Conservation (phyloP, 2,888 invertebrate species). For the Lissocephala sabroskyi region DNA sequence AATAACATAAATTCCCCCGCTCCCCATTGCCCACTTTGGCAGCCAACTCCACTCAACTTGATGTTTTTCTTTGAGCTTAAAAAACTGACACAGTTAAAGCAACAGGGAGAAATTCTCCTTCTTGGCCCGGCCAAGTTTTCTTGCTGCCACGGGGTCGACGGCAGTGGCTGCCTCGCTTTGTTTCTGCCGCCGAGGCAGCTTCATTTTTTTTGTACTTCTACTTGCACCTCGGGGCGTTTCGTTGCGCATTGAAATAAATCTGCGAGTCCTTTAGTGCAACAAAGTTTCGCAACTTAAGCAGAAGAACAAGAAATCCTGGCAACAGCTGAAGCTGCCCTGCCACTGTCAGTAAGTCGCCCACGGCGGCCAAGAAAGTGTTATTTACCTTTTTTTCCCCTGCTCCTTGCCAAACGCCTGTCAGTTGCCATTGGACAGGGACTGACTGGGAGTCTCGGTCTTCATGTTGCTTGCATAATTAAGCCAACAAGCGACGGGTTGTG, state of each 20-base stretch:
- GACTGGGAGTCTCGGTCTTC: too few relatives aligned
- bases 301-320: conserved; percentile 10
- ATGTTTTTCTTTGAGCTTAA: not conserved
- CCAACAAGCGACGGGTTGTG: too few relatives aligned
- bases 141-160: not conserved
- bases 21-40: too few relatives aligned
- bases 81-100: conserved; percentile 41
- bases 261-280: conserved; percentile 36
- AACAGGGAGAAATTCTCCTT: not conserved
- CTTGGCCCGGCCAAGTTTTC: not conserved
- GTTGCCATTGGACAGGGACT: not conserved
- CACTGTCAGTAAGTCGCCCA: conserved; percentile 11
- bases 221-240: conserved; percentile 26
- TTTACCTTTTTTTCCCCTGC: conserved; percentile 39
- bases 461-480: conserved; percentile 55
- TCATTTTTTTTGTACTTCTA: not conserved
- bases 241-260: conserved; percentile 50
- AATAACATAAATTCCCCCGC: conserved; percentile 34
- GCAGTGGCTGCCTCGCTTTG: not conserved
- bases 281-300: conserved; percentile 17
- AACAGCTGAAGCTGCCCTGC: not conserved
- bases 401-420: not conserved
- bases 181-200: conserved; percentile 5
- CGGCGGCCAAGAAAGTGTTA: conserved; percentile 40
- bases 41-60: not conserved